Base-by-base conservation (phyloP, 2,888 invertebrate species). In the Colletes collaris region DNA sequence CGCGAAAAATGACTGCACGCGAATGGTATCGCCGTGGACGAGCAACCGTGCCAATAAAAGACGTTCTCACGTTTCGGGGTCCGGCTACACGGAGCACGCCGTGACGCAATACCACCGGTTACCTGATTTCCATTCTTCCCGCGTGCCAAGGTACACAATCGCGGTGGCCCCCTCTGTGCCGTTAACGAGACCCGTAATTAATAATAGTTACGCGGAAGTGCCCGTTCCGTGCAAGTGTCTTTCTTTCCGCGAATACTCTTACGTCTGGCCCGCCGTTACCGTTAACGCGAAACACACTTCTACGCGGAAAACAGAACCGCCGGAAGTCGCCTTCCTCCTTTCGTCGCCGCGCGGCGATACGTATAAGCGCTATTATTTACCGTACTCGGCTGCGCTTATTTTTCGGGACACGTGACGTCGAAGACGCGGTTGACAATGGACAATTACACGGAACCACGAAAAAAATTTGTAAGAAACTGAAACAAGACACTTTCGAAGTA, bases 131-230 rank as follows among this genome's bases (percentile, higher is more conserved):
- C 72, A 76, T 76, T 81, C 74, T 73, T 73, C 67, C 68, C 68
- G 64, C 59, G 63, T 44, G 46, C 3, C 46, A 46, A n/a, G 71
- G 19, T 59, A 55, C 59, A 73, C 76, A 67, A 82, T 85, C 79
- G 70, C 35, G 56, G 16, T 16, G 68, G 27, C 1, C 50, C 63
- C 64, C 56, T 19, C 63, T 55, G 69, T 73, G 75, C 73, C 71
- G 83, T 83, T 84, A 85, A 82, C 68, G 75, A 85, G 85, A 27
- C 62, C 52, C 19, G 73, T 73, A 74, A 85, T 85, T 85, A 84
- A 84, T 81, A 84, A 84, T 60, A 68, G 58, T 58, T 63, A 81
- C 70, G 66, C 84, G 81, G 81, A 84, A 84, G 78, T 64, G 62
- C 19, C 44, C 50, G 70, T 69, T 40, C 44, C 58, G 55, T 55